Conservation (phyloP, 2,113 vertebrate genomes). For the Syngnathus floridae region DNA sequence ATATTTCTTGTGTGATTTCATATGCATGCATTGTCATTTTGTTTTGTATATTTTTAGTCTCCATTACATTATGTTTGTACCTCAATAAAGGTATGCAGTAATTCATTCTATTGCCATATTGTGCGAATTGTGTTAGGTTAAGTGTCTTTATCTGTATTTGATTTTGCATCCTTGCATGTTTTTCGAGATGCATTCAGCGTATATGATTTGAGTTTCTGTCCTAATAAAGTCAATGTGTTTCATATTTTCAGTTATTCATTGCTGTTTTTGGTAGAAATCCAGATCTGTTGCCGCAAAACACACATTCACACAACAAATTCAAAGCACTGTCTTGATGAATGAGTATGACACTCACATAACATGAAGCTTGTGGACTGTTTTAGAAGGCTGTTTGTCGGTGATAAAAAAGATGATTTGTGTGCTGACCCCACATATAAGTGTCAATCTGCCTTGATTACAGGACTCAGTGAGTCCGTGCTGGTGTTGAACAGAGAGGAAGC, state of each 20-base stretch:
- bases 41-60: background rate
- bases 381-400: slow-evolving; percentile 4
- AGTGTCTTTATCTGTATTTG: slow-evolving; percentile 37
- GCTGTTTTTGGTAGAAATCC: slow-evolving; percentile 44
- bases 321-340: background rate
- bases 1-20: slow-evolving; percentile 38
- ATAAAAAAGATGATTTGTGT: slow-evolving; percentile 34
- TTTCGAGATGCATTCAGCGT: slow-evolving; percentile 24
- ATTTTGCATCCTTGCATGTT: slow-evolving; percentile 65
- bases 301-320: slow-evolving; percentile 27
- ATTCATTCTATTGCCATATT: slow-evolving; percentile 12
- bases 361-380: slow-evolving; percentile 7
- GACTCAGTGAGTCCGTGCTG: slow-evolving; percentile 68
- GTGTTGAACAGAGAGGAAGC: slow-evolving; percentile 71
- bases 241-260: slow-evolving; percentile 48
- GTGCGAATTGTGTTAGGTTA: slow-evolving; percentile 33
- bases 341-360: background rate
- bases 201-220: slow-evolving; percentile 50
- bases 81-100: slow-evolving; percentile 2
- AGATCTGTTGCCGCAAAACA: slow-evolving; percentile 28
- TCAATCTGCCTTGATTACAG: slow-evolving; percentile 69
- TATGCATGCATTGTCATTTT: slow-evolving; percentile 41
- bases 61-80: background rate
- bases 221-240: slow-evolving; percentile 58
- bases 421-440: slow-evolving; percentile 49